Conservation (phyloP, 23 tunicate species). For the Botrylloides violaceus region DNA sequence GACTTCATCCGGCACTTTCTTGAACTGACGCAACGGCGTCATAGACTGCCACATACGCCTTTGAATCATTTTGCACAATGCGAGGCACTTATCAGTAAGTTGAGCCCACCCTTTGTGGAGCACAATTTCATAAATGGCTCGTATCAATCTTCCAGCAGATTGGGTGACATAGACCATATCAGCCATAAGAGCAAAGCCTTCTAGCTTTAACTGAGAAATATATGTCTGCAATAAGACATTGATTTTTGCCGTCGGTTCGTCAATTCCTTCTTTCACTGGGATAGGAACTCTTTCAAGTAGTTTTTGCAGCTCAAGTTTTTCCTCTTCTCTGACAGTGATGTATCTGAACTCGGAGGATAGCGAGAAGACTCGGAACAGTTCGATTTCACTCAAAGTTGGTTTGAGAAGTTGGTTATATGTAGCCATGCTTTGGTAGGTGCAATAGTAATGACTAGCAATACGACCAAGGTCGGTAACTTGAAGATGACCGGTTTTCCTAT, state of each 20-base stretch:
- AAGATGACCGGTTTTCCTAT: conserved; percentile 79
- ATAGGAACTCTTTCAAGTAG: conserved; percentile 88
- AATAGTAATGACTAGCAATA: conserved; percentile 96
- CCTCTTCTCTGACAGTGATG: conserved; percentile 93
- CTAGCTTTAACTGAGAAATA: conserved; percentile 88
- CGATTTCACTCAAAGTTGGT: conserved; percentile 95
- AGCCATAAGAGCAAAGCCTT: conserved; percentile 97
- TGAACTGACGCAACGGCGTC: conserved; percentile 97
- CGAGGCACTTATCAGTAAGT: conserved; percentile 86
- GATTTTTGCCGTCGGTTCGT: conserved; percentile 94
- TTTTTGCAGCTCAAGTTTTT: conserved; percentile 91
- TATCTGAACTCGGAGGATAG: conserved; percentile 93
- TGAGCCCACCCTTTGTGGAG: conserved; percentile 98
- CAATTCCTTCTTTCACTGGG: conserved; percentile 96
- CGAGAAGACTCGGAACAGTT: conserved; percentile 94
- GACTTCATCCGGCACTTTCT: conserved; percentile 83
- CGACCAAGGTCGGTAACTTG: conserved; percentile 97
- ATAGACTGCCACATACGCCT: conserved; percentile 98
- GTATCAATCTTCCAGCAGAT: conserved; percentile 93
- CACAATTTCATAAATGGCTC: conserved; percentile 95
- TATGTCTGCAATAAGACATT: conserved; percentile 94
- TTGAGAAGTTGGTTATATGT: conserved; percentile 92
- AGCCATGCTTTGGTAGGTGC: conserved; percentile 95
- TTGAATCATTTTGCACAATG: conserved; percentile 84
- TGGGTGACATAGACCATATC: conserved; percentile 98